Evolutionary conservation across 2,797 vertebrate genomes (phyloP).

Genomic region (Periparus ater): DNA sequence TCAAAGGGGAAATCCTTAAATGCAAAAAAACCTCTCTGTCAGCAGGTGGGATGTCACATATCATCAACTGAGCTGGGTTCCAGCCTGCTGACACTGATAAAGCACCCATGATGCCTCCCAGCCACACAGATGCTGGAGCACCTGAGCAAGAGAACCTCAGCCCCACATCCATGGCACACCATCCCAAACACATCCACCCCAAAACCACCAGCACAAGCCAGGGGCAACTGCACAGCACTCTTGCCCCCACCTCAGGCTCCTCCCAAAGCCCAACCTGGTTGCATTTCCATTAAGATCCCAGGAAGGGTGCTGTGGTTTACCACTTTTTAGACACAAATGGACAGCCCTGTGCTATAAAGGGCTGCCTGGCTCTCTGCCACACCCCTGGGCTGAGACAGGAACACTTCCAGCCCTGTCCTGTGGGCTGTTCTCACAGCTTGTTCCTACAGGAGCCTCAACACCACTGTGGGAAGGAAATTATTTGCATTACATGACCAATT

Average conservation of each 20-base stretch:
- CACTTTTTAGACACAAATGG: fast-evolving
- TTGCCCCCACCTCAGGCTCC: background rate
- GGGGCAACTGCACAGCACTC: fast-evolving
- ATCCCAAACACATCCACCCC: fast-evolving
- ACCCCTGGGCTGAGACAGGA: background rate
- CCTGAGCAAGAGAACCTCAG: fast-evolving
- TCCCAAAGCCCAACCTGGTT: background rate
- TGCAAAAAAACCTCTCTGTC: background rate
- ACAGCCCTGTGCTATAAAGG: fast-evolving
- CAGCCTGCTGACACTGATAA: fast-evolving
- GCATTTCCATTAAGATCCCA: background rate
- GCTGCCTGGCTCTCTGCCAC: background rate
- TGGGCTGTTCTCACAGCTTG: background rate
- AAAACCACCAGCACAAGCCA: fast-evolving
- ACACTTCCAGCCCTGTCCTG: background rate
- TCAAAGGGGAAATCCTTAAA: background rate
- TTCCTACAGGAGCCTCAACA: background rate
- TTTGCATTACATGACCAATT: background rate
- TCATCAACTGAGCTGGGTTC: background rate
- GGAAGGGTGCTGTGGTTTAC: background rate
- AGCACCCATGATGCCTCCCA: fast-evolving
- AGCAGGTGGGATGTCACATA: background rate
- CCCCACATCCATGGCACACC: fast-evolving
- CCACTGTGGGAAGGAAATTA: background rate
- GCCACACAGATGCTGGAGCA: background rate